Evolutionary conservation across 2,888 invertebrate genomes (phyloP).

Genomic region (Drosophila nigricruria): DNA sequence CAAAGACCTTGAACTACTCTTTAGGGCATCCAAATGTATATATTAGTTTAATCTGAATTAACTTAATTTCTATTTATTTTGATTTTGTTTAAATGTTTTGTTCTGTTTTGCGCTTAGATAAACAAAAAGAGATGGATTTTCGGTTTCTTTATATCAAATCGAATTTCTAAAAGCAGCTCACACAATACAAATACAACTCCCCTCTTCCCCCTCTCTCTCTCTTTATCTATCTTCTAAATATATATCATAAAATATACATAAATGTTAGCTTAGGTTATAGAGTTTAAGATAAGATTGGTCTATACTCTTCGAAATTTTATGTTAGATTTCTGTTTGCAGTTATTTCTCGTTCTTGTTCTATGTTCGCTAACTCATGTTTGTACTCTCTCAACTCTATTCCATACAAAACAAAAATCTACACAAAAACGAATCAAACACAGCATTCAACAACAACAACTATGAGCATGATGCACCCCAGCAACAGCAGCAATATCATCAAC

Average conservation of each 20-base stretch:
- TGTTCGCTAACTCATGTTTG: conserved; percentile 65
- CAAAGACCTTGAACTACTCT: conserved; percentile 74
- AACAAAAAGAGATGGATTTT: conserved; percentile 72
- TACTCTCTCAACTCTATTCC: conserved; percentile 58
- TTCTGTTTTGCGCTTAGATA: conserved; percentile 51
- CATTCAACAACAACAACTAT: conserved; percentile 59
- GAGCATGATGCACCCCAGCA: conserved; percentile 74
- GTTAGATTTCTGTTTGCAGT: conserved; percentile 10
- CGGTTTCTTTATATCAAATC: conserved; percentile 70
- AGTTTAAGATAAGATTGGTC: conserved; percentile 18
- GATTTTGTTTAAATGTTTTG: conserved; percentile 36
- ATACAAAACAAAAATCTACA: conserved; percentile 41
- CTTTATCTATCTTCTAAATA: not conserved
- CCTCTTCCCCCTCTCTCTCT: not conserved
- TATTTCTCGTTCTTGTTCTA: conserved; percentile 30
- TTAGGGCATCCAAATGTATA: not conserved
- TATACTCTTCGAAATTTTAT: not conserved
- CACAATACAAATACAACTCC: conserved; percentile 9
- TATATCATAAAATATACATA: conserved; percentile 1
- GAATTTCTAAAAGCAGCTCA: conserved; percentile 58
- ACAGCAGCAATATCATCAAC: conserved; percentile 61
- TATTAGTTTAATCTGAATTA: conserved; percentile 10
- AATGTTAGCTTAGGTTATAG: conserved; percentile 21
- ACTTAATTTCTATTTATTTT: conserved; percentile 31
- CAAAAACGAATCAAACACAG: conserved; percentile 46